phyloP scores from a whole-genome alignment of 2,113 vertebrate genomes.

The Muntiacus reevesi region DNA sequence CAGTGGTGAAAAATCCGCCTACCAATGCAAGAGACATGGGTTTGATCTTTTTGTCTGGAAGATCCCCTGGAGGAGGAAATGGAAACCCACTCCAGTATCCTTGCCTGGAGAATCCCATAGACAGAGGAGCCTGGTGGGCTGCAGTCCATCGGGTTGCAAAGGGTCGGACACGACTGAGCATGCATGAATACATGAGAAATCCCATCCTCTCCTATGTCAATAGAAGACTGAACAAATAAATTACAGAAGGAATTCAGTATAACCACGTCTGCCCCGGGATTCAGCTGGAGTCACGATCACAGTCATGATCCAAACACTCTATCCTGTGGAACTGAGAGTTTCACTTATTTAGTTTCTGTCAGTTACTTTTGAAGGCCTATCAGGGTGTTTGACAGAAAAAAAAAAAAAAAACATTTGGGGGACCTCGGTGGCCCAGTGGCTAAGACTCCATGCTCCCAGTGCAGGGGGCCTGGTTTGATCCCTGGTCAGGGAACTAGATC shows the following conservation, averaged over 20 bases:
- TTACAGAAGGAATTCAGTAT: neutral
- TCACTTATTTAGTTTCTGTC: neutral
- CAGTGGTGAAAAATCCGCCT: neutral
- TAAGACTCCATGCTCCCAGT: neutral
- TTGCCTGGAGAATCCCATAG: neutral
- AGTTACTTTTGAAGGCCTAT: neutral
- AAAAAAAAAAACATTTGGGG: neutral
- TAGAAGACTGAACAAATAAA: neutral
- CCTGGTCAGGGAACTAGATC: neutral
- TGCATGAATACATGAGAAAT: neutral
- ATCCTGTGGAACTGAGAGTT: neutral
- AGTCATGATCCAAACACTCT: neutral
- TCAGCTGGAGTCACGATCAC: neutral
- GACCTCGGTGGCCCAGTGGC: neutral
- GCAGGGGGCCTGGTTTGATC: neutral
- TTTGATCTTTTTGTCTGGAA: neutral
- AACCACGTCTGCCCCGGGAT: neutral
- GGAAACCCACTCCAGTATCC: neutral
- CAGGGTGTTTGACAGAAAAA: neutral
- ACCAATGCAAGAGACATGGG: neutral
- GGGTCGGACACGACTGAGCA: neutral
- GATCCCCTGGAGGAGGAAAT: neutral
- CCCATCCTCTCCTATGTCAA: no score
- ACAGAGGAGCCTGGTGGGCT: neutral
- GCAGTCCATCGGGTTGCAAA: neutral